Percentiles rank a stretch among this genome's conserved stretches.
Evolutionary conservation across 2,113 vertebrate species (phyloP).

Genomic region (Pimephales promelas): DNA sequence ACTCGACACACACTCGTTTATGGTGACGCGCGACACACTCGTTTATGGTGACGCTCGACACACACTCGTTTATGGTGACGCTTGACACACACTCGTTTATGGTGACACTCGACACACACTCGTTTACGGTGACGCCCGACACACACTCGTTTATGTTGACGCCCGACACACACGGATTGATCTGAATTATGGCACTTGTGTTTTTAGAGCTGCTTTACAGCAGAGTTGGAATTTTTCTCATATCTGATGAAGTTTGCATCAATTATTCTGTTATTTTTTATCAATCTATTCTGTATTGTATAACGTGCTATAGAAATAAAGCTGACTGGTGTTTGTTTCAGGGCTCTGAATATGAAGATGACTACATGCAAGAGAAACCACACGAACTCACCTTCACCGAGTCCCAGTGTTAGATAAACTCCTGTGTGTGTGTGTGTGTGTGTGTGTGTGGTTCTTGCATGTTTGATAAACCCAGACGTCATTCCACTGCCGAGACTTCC

Average conservation of each 20-base stretch:
- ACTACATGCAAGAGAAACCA: conserved; percentile 55
- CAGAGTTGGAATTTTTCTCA: not conserved
- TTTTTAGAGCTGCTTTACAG: not conserved
- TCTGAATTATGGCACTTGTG: not conserved
- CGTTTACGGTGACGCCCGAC: too few relatives aligned
- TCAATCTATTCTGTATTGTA: not conserved
- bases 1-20: too few relatives aligned
- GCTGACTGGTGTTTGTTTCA: conserved; percentile 50
- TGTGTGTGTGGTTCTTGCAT: not conserved
- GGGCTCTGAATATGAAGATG: conserved; percentile 68
- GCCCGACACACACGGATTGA: too few relatives aligned
- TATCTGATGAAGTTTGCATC: not conserved
- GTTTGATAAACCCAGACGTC: not conserved
- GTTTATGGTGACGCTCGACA: too few relatives aligned
- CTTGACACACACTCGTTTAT: too few relatives aligned
- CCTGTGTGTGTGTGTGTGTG: not conserved
- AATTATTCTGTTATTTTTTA: not conserved
- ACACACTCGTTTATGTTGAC: too few relatives aligned
- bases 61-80: too few relatives aligned
- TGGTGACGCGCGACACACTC: too few relatives aligned
- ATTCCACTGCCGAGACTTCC: not conserved
- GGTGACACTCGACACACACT: too few relatives aligned
- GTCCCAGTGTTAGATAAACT: conserved; percentile 64
- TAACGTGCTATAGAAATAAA: not conserved
- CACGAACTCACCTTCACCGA: conserved; percentile 56